Conservation (phyloP, 2,888 invertebrate species). For the Galeruca laticollis region DNA sequence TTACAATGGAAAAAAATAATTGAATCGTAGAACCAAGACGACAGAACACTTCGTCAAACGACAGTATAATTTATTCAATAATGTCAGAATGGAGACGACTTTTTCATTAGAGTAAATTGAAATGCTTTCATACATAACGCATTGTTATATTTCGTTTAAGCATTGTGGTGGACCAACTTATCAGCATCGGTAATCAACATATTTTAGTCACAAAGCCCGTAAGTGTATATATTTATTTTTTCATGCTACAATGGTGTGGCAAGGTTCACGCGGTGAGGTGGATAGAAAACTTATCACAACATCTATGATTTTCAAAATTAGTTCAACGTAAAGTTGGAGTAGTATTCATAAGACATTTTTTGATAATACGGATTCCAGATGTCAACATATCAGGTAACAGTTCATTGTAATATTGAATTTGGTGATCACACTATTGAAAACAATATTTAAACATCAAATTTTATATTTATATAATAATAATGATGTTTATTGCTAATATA, state of each 20-base stretch:
- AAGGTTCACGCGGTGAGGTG: slow-evolving; percentile 63
- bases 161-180: slow-evolving; percentile 56
- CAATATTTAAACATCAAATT: too few relatives aligned
- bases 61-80: slow-evolving; percentile 37
- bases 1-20: slow-evolving; percentile 25
- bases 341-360: neutral
- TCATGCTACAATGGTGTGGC: slow-evolving; percentile 53
- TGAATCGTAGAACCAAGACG: slow-evolving; percentile 24
- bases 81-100: slow-evolving; percentile 33
- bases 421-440: too few relatives aligned
- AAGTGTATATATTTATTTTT: slow-evolving; percentile 12
- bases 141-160: slow-evolving; percentile 56
- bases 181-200: slow-evolving; percentile 65
- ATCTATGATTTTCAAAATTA: slow-evolving; percentile 65
- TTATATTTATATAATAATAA: too few relatives aligned
- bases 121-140: slow-evolving; percentile 55
- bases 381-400: neutral
- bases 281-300: slow-evolving; percentile 56
- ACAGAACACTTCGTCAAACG: slow-evolving; percentile 31
- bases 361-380: neutral
- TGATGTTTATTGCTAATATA: too few relatives aligned
- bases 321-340: slow-evolving; percentile 42
- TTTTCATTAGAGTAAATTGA: slow-evolving; percentile 60
- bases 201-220: slow-evolving; percentile 62
- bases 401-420: too few relatives aligned